These are phyloP conservation scores for Blomia tropicalis DNA, from an alignment of 2,888 invertebrate species.

Conservation along the genomic window DNA sequence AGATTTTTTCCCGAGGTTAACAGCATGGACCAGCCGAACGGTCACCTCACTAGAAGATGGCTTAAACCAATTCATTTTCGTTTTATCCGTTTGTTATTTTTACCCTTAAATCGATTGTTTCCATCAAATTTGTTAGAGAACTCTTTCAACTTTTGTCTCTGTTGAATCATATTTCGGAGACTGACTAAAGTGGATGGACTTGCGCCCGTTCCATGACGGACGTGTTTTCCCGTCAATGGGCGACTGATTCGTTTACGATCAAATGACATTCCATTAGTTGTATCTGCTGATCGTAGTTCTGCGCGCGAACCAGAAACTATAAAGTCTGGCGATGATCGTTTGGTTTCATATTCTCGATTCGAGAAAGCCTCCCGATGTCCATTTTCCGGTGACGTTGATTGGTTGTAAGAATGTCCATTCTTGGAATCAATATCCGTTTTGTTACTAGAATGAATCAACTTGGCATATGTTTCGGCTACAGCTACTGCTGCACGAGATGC, in stretches of 20 bases:
- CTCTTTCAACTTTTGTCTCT: constrained; percentile 34
- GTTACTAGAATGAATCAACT: constrained; percentile 8
- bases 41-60: no score
- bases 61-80: constrained; percentile 21
- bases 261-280: constrained; percentile 16
- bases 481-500: constrained; percentile 24
- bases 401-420: not conserved
- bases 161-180: constrained; percentile 37
- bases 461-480: constrained; percentile 23
- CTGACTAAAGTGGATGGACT: constrained; percentile 36
- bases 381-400: constrained; percentile 15
- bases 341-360: constrained; percentile 15
- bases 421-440: not conserved
- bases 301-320: constrained; percentile 14
- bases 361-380: no score
- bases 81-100: constrained; percentile 20
- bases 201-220: constrained; percentile 38
- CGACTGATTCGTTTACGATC: constrained; percentile 35
- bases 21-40: no score
- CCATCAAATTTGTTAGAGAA: not conserved
- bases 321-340: constrained; percentile 20
- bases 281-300: constrained; percentile 24
- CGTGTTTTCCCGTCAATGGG: constrained; percentile 38
- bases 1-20: no score
- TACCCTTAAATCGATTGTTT: constrained; percentile 16